Evolutionary conservation across 2,113 vertebrate genomes (phyloP), one percentile per base, ranked within the genome.

Genomic region (Saimiri boliviensis): DNA sequence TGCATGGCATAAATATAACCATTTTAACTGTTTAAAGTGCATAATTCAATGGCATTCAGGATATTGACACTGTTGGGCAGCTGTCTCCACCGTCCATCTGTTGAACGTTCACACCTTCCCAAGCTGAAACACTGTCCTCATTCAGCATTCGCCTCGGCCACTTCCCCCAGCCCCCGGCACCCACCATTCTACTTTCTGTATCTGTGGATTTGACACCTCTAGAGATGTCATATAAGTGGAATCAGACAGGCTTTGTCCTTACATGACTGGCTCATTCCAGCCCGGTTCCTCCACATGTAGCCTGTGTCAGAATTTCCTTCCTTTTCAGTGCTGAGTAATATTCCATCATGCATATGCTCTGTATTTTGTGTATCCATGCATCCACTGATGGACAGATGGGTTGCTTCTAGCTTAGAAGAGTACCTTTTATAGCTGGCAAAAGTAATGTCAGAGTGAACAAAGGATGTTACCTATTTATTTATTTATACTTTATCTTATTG

Each of bases 71-170:
- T 14, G 35, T 19, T 23, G 40, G n/a, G 42, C 16, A 42, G 2
- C 42, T 54, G 14, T 89, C 86, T 16, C 4, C 66, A 7, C 17
- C 1, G 0, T 25, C n/a, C 8, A 0, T 11, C 13, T 76, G 9
- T 27, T 7, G 82, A 60, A 49, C 56, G 12, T 82, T 35, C 12
- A 8, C 47, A 10, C 32, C 35, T 52, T 63, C 80, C 85, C 54
- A 1, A 23, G 21, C 5, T 2, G 82, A 81, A 58, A 10, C 83
- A 13, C 66, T 32, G 7, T 40, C 10, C n/a, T n/a, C 40, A n/a
- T 2, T 11, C 8, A 35, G 40, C 11, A 1, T 5, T 27, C 0
- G 42, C 19, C 40, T 45, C 49, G 13, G 9, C 0, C 19, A 3
- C 40, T 35, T 17, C 30, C 27, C 32, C 23, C 11, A 2, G 19